A percentile compares a stretch with the other conserved stretches of the same genome.
phyloP scores from a whole-genome alignment of 1,140 invertebrate species.

The Drosophila ambigua region DNA sequence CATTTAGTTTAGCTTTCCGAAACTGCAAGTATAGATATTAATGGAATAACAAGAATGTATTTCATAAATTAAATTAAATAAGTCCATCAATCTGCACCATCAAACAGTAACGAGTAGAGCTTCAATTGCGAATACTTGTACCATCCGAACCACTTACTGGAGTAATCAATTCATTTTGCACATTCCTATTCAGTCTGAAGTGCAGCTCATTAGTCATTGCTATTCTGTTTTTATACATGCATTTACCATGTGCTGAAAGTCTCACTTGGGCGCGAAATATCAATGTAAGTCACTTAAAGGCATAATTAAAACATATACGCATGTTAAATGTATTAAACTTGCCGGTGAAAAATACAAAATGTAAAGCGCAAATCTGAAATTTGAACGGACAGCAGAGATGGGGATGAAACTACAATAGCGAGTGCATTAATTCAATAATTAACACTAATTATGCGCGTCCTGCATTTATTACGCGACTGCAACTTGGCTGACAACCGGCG shows the following conservation, averaged over 20 bases:
- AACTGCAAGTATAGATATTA: too few species aligned
- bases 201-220: slow-evolving; percentile 43
- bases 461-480: slow-evolving; percentile 58
- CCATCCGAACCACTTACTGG: slow-evolving; percentile 2
- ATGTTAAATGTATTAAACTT: slow-evolving; percentile 46
- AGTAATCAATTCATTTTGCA: slow-evolving; percentile 43
- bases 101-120: too few species aligned
- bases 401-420: slow-evolving; percentile 63
- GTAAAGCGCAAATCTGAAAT: slow-evolving; percentile 5
- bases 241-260: too few species aligned
- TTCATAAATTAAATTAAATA: too few species aligned
- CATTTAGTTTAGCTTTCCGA: too few species aligned
- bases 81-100: too few species aligned
- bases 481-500: slow-evolving; percentile 12
- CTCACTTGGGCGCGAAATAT: slow-evolving; percentile 24
- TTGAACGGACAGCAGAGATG: slow-evolving; percentile 8
- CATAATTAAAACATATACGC: slow-evolving; percentile 73
- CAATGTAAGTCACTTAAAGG: slow-evolving; percentile 69
- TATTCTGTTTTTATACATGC: slow-evolving; percentile 21
- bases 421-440: slow-evolving; percentile 77
- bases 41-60: too few species aligned
- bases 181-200: slow-evolving; percentile 29
- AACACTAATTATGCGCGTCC: slow-evolving; percentile 70
- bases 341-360: slow-evolving; percentile 34
- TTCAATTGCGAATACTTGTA: too few species aligned